phyloP scores from a whole-genome alignment of 2,888 invertebrate species.

The Lycia hirtaria region DNA sequence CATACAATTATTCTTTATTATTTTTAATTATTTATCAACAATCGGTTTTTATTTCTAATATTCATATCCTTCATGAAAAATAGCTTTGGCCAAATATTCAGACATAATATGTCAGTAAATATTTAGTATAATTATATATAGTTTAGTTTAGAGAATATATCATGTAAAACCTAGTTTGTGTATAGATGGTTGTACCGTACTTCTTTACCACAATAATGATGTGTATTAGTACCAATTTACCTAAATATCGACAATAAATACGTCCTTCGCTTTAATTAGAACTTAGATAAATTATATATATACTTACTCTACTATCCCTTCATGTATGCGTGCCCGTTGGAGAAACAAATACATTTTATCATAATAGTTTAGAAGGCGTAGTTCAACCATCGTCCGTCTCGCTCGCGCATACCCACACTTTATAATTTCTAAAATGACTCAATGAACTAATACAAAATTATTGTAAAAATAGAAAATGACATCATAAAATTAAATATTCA shows the following conservation, averaged over 20 bases:
- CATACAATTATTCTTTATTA: no score
- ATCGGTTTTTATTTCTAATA: background rate
- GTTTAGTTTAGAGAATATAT: slow-evolving; percentile 7
- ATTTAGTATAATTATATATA: background rate
- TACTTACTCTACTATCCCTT: slow-evolving; percentile 26
- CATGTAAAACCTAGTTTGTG: slow-evolving; percentile 41
- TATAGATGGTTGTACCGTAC: slow-evolving; percentile 19
- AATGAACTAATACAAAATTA: no score
- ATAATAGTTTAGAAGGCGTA: no score
- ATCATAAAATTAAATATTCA: no score
- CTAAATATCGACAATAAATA: slow-evolving; percentile 78
- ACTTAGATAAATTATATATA: slow-evolving; percentile 40
- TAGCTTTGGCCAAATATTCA: background rate
- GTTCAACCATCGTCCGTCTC: no score
- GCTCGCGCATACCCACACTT: no score
- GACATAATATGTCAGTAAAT: background rate
- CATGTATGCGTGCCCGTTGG: slow-evolving; percentile 6
- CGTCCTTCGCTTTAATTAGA: slow-evolving; percentile 84
- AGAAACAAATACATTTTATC: slow-evolving; percentile 8
- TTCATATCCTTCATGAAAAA: background rate
- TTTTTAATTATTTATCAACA: background rate
- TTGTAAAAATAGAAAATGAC: no score
- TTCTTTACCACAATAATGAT: slow-evolving; percentile 20
- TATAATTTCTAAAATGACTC: no score
- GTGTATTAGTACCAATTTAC: slow-evolving; percentile 60